Conservation (phyloP, 2,888 invertebrate genomes). For the Hypsopygia costalis region DNA sequence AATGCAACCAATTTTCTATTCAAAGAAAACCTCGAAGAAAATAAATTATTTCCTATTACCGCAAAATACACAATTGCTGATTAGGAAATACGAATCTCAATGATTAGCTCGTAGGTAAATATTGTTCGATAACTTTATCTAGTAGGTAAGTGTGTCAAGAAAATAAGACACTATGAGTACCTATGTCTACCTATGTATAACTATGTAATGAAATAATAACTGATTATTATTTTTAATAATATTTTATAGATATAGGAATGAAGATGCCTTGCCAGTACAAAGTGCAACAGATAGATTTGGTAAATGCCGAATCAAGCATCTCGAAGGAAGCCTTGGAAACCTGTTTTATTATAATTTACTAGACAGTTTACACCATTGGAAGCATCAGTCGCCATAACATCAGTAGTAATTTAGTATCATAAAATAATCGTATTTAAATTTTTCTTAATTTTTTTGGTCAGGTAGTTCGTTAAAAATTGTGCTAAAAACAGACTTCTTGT, state of each 20-base stretch:
- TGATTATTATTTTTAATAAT: too few species aligned
- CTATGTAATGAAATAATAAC: too few species aligned
- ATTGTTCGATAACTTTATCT: slow-evolving; percentile 12
- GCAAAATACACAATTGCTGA: too few species aligned
- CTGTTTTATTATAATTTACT: neutral
- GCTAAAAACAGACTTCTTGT: too few species aligned
- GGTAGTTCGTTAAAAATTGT: too few species aligned
- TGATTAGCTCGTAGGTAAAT: slow-evolving; percentile 1
- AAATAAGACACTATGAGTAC: slow-evolving; percentile 8
- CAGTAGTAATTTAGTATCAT: too few species aligned
- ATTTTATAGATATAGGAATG: neutral
- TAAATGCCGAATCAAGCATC: slow-evolving; percentile 4
- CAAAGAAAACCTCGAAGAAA: too few species aligned
- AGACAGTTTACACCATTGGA: neutral
- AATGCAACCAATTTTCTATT: too few species aligned
- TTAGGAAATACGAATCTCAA: neutral
- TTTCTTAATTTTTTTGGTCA: neutral
- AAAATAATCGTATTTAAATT: too few species aligned
- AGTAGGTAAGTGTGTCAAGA: slow-evolving; percentile 17
- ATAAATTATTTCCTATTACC: too few species aligned
- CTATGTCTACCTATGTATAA: too few species aligned
- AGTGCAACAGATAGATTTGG: slow-evolving; percentile 1
- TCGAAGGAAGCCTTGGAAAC: slow-evolving; percentile 18
- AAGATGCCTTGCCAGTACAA: neutral
- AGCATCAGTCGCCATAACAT: too few species aligned